phyloP scores from a whole-genome alignment of 2,888 invertebrate genomes.

The Apamea epomidion region DNA sequence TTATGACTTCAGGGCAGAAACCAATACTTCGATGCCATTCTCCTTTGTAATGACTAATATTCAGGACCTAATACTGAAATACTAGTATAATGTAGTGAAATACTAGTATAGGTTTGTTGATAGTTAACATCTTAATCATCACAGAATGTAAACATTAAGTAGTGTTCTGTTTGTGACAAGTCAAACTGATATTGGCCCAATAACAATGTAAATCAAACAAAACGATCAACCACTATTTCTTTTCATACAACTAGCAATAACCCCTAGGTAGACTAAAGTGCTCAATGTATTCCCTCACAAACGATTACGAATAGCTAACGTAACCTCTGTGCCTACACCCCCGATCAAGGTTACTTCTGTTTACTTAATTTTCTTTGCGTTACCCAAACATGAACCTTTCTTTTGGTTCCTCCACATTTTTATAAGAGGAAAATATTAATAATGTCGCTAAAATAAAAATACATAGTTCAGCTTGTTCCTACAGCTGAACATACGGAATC shows the following conservation, averaged over 20 bases:
- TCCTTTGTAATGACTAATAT: neutral
- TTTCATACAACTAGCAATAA: conserved; percentile 21
- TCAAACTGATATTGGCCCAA: neutral
- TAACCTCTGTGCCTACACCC: conserved; percentile 18
- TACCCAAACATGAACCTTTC: conserved; percentile 59
- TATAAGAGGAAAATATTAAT: conserved; percentile 80
- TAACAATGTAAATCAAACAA: neutral
- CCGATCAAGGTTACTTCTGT: conserved; percentile 35
- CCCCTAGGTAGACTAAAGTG: conserved; percentile 9
- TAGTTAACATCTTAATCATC: neutral
- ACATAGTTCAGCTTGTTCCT: conserved; percentile 78
- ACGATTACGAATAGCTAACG: conserved; percentile 36
- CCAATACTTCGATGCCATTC: neutral
- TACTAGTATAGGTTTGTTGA: neutral
- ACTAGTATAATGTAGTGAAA: too few species aligned
- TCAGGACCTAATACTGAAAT: neutral
- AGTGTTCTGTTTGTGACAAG: neutral
- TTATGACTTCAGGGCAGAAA: neutral
- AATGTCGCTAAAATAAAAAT: conserved; percentile 84
- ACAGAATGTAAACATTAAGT: neutral
- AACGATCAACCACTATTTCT: conserved; percentile 1
- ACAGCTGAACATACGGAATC: conserved; percentile 85
- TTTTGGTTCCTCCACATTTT: conserved; percentile 55
- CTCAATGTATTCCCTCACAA: conserved; percentile 29
- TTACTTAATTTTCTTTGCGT: conserved; percentile 48